A percentile compares a stretch with the other conserved stretches of the same genome.
Conservation (phyloP, 2,888 invertebrate genomes). For the Troides aeacus region DNA sequence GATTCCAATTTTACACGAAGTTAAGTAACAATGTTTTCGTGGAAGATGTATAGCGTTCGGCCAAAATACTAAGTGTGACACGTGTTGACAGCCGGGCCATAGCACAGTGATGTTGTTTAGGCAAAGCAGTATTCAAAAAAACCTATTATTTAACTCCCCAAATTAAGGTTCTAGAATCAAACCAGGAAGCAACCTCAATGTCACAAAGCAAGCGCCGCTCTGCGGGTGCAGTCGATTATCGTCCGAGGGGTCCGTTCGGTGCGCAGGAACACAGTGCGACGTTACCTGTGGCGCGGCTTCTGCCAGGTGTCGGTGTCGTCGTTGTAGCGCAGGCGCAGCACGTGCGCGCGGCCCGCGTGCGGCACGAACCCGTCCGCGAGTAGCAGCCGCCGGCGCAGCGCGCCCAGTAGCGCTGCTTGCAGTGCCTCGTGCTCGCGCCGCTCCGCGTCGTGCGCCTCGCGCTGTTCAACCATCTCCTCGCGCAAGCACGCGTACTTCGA, state of each 20-base stretch:
- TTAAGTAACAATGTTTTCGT: too few species aligned
- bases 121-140: too few species aligned
- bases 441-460: constrained; percentile 93
- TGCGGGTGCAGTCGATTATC: neutral
- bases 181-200: neutral
- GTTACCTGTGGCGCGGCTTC: constrained; percentile 38
- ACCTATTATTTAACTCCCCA: neutral
- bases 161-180: neutral
- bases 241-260: constrained; percentile 2
- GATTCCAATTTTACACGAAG: too few species aligned
- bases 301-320: constrained; percentile 64
- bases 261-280: neutral
- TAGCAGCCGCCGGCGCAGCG: constrained; percentile 85
- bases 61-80: too few species aligned
- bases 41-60: too few species aligned
- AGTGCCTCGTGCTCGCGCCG: constrained; percentile 93
- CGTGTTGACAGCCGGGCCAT: too few species aligned
- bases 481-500: constrained; percentile 85
- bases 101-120: too few species aligned
- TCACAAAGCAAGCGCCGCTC: neutral
- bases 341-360: constrained; percentile 54
- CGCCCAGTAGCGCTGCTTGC: constrained; percentile 88
- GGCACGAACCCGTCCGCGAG: constrained; percentile 95
- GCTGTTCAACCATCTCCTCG: constrained; percentile 74
- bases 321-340: constrained; percentile 53